Base-by-base conservation (phyloP, 2,888 invertebrate species). In the Slavum lentiscoides region DNA sequence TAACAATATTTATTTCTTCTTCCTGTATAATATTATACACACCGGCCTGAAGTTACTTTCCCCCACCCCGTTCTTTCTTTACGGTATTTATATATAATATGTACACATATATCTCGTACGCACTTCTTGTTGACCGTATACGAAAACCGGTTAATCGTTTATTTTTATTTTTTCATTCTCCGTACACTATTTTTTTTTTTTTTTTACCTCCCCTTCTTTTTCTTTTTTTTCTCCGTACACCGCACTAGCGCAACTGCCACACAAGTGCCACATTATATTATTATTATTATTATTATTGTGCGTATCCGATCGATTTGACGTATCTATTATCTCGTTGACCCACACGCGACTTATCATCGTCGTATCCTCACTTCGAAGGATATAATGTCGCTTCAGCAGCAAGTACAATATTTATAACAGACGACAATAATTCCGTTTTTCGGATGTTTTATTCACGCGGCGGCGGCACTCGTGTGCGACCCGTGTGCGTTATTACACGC, bases 61-160 rank as follows among this genome's bases (percentile, higher is more conserved):
- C 30, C 4, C 30, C 4, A n/a, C n/a, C n/a, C n/a, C n/a, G n/a
- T 4, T 30, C 30, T 30, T 4, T 30, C 30, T 30, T 30, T 30
- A 30, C 30, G 30, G 30, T 30, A 30, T 30, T 23, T 19, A 17
- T 17, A 4, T 64, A 9, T 43, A 67, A 7, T n/a, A n/a, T n/a
- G n/a, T n/a, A n/a, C n/a, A n/a, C n/a, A n/a, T n/a, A 30, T 30
- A 30, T 30, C 1, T 30, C 30, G 30, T 30, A 30, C 30, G 30
- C 30, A 30, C 30, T 2, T 17, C 43, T 70, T 64, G 70, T 70
- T 64, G 70, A 43, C 80, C 70, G 64, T 69, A 77, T 61, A 62
- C 61, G 30, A 69, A 64, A 80, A 80, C 80, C 80, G 80, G 80
- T 80, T 80, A 13, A 80, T 64, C 69, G 21, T 37, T 77, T 80